Percentiles rank a stretch among this genome's conserved stretches.
Evolutionary conservation across 2,797 vertebrate species (phyloP).

Genomic region (Phaenicophaeus curvirostris): DNA sequence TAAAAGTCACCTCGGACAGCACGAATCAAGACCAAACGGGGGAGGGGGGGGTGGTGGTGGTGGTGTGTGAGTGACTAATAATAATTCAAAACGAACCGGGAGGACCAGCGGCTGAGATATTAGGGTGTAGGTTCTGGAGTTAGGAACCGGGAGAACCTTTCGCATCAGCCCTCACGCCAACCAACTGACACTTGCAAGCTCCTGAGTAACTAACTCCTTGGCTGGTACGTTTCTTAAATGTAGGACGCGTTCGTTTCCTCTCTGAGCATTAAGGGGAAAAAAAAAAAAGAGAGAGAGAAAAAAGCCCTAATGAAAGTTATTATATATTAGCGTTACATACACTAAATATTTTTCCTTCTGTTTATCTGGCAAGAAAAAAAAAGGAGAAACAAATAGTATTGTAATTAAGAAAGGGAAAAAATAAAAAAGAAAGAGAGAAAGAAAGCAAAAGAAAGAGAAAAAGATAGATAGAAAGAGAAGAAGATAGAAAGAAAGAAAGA

Average conservation of each 20-base stretch:
- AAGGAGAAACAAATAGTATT: background rate
- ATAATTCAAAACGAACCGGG: background rate
- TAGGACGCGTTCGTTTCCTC: background rate
- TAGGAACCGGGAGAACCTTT: conserved; percentile 2
- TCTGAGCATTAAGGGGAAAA: background rate
- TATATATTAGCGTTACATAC: conserved; percentile 17
- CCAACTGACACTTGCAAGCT: conserved; percentile 36
- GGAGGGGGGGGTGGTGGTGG: background rate
- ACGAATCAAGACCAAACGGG: conserved; percentile 79
- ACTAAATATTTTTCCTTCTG: conserved; percentile 43
- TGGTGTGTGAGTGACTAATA: background rate
- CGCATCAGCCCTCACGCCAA: conserved; percentile 43
- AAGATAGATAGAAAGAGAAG: too few species aligned
- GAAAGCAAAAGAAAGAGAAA: background rate
- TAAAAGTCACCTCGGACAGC: conserved; percentile 68
- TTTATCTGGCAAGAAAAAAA: conserved; percentile 19
- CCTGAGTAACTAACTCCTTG: conserved; percentile 56
- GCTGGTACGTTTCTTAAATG: conserved; percentile 43
- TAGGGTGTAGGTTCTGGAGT: conserved; percentile 8
- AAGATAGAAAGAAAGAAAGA: too few species aligned
- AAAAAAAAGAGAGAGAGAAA: accelerated
- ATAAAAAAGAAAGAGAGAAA: background rate
- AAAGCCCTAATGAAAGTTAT: conserved; percentile 10
- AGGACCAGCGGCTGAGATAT: conserved; percentile 67
- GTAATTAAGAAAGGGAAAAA: background rate